Percentiles rank a stretch among this genome's conserved stretches.
Evolutionary conservation across 2,888 invertebrate genomes (phyloP).

Genomic region (Tetramorium bicarinatum): DNA sequence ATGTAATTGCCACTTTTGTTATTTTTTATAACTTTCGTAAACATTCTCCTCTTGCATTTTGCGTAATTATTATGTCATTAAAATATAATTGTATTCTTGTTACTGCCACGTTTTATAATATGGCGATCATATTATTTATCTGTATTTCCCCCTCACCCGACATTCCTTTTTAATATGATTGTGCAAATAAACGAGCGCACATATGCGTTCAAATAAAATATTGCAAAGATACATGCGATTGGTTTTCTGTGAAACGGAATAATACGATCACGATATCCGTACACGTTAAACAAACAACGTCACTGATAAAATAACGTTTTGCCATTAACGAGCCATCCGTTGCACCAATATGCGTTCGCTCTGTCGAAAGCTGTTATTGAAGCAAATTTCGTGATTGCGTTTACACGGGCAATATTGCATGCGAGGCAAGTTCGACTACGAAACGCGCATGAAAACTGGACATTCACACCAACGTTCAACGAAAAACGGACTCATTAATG

Average conservation of each 20-base stretch:
- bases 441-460: slow-evolving; percentile 39
- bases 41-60: slow-evolving; percentile 15
- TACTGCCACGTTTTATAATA: slow-evolving; percentile 31
- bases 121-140: slow-evolving; percentile 34
- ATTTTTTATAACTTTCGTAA: slow-evolving; percentile 19
- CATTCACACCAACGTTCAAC: slow-evolving; percentile 40
- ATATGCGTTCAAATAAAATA: slow-evolving; percentile 49
- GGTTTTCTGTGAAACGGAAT: slow-evolving; percentile 54
- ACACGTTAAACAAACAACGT: slow-evolving; percentile 54
- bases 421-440: slow-evolving; percentile 42
- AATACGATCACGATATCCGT: slow-evolving; percentile 53
- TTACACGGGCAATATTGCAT: slow-evolving; percentile 51
- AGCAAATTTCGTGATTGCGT: slow-evolving; percentile 59
- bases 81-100: slow-evolving; percentile 31
- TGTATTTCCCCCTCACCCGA: not conserved
- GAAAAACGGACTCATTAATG: slow-evolving; percentile 51
- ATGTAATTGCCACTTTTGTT: not conserved
- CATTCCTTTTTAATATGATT: slow-evolving; percentile 48
- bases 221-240: slow-evolving; percentile 55
- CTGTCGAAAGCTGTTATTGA: slow-evolving; percentile 55
- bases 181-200: slow-evolving; percentile 41
- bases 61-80: not conserved
- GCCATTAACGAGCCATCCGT: slow-evolving; percentile 65
- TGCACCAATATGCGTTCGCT: slow-evolving; percentile 49
- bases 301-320: slow-evolving; percentile 60